Evolutionary conservation across 2,888 invertebrate genomes (phyloP).

Genomic region (Cephus rjabovi): DNA sequence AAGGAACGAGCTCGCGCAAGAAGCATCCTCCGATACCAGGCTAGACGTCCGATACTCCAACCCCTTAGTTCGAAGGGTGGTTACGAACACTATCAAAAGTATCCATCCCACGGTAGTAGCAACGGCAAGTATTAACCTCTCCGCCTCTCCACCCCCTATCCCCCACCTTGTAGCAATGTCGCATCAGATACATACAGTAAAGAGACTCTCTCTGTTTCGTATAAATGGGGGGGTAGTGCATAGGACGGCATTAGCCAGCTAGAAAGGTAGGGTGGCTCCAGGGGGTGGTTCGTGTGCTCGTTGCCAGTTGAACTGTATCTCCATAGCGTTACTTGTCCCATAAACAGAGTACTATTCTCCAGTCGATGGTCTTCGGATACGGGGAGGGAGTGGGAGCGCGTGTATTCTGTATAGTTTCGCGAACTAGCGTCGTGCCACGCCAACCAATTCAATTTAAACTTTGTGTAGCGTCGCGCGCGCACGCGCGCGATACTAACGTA

Average conservation of each 20-base stretch:
- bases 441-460: slow-evolving; percentile 66
- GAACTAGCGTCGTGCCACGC: slow-evolving; percentile 53
- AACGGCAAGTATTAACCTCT: background rate
- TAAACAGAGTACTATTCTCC: slow-evolving; percentile 62
- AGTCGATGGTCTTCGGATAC: slow-evolving; percentile 65
- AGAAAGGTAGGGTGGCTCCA: background rate
- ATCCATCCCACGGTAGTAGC: background rate
- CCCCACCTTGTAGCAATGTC: slow-evolving; percentile 13
- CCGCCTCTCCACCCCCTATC: background rate
- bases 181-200: background rate
- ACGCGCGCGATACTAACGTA: slow-evolving; percentile 2
- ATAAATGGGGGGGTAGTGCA: background rate
- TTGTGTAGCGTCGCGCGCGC: slow-evolving; percentile 38
- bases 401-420: slow-evolving; percentile 52
- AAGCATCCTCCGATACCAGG: slow-evolving; percentile 58
- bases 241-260: slow-evolving; percentile 31
- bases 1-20: slow-evolving; percentile 57
- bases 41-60: slow-evolving; percentile 38
- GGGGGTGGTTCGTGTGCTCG: slow-evolving; percentile 43
- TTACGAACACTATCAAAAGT: background rate
- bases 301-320: slow-evolving; percentile 61
- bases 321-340: slow-evolving; percentile 58
- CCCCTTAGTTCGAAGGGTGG: slow-evolving; percentile 13
- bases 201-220: background rate
- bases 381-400: slow-evolving; percentile 32